Evolutionary conservation across 2,113 vertebrate species (phyloP), one percentile per base, ranked within the genome.

Genomic region (Sclerurus mexicanus): DNA sequence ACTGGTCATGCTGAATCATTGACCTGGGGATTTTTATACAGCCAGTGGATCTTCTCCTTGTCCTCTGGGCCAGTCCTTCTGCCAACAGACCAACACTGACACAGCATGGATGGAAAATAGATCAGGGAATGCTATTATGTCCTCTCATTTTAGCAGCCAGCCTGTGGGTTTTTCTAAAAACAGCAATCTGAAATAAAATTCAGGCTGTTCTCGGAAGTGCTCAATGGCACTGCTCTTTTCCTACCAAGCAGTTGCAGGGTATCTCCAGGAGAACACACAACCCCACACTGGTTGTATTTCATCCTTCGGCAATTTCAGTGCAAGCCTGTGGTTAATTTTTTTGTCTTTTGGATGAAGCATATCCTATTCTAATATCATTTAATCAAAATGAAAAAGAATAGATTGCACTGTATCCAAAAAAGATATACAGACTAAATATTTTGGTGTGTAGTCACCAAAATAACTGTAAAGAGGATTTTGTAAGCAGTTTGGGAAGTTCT

Each of bases 401-500:
- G 37, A 42, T 76, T 77, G 50, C 7, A 4, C 28, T 21, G 13
- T 25, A 66, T 88, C 82, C 42, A 81, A 78, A 86, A 93, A 90
- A 77, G 60, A 90, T 77, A 90, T 3, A 47, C 56, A 92, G 92
- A 90, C 92, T 72, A 94, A 97, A 96, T 95, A 94, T 74, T 93
- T 94, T 85, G 68, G 68, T 81, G 79, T 49, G 47, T 37, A 92
- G 85, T 96, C 95, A 96, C 86, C 37, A 62, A 92, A 96, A 80
- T 84, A 95, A 88, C 85, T 78, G 62, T 20, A 81, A 74, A 80
- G 83, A 76, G 88, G 90, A 94, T 95, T 97, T 90, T 56, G 60
- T 85, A 90, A 93, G 90, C 73, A 78, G 44, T 94, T 93, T 72
- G 86, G 83, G 88, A 94, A 90, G 92, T 90, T 95, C 93, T 86